These are phyloP conservation scores for Tinamus guttatus DNA, from an alignment of 2,113 vertebrate species.

Conservation along the genomic window DNA sequence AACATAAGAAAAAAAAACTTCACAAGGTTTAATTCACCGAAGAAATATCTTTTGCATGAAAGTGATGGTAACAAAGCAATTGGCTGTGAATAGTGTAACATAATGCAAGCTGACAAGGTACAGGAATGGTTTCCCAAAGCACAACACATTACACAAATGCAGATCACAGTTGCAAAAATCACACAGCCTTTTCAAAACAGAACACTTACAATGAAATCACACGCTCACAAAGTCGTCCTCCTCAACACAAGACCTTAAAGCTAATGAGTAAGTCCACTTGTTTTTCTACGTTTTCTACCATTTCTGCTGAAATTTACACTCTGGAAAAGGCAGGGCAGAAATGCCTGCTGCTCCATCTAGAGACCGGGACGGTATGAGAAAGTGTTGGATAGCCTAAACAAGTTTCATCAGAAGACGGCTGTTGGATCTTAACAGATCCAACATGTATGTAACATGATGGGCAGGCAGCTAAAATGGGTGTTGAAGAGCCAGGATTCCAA, in stretches of 20 bases:
- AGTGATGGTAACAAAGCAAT: neutral
- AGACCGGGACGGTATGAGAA: neutral
- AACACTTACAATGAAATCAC: neutral
- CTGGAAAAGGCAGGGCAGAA: neutral
- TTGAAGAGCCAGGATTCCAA: neutral
- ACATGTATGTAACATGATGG: neutral
- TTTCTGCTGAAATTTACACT: neutral
- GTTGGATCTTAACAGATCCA: neutral
- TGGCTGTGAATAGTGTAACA: neutral
- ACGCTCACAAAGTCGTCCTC: neutral
- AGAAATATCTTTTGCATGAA: neutral
- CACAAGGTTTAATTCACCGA: neutral
- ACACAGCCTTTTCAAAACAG: neutral
- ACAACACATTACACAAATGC: neutral
- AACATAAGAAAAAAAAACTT: neutral
- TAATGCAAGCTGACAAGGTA: conserved; percentile 6
- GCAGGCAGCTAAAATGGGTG: neutral
- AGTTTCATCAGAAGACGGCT: neutral
- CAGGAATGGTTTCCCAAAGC: conserved; percentile 10
- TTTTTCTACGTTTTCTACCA: neutral
- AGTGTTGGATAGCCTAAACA: neutral
- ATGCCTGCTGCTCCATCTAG: neutral
- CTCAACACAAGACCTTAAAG: neutral
- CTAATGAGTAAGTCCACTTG: neutral
- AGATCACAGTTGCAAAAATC: neutral